These are phyloP conservation scores for Phanerotoma sp. DNA, from an alignment of 2,888 invertebrate species.

Conservation along the genomic window DNA sequence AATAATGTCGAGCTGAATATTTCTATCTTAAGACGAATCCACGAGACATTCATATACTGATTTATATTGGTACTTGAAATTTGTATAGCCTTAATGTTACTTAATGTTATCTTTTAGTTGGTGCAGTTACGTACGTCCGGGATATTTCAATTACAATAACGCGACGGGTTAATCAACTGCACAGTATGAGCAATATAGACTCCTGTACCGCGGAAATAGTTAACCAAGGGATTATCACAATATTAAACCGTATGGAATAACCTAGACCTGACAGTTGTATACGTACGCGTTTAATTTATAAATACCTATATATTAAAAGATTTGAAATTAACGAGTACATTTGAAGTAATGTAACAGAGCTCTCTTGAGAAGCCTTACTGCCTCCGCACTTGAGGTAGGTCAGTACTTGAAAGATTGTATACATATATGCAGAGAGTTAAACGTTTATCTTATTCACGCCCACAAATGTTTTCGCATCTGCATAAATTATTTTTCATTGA, in stretches of 20 bases:
- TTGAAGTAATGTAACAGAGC: no score
- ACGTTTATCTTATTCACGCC: conserved; percentile 27
- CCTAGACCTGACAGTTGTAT: background rate
- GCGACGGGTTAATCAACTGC: conserved; percentile 41
- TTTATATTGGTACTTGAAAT: background rate
- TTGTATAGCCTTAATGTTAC: background rate
- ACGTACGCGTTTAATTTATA: no score
- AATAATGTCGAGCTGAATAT: no score
- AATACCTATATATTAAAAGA: no score
- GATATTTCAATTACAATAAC: conserved; percentile 36
- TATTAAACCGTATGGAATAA: background rate
- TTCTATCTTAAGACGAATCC: background rate
- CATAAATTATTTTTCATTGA: conserved; percentile 5
- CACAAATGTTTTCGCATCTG: conserved; percentile 14
- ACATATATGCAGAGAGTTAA: conserved; percentile 12
- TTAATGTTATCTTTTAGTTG: no score
- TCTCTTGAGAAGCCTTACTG: conserved; percentile 4
- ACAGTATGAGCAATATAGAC: conserved; percentile 33
- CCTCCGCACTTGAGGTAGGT: conserved; percentile 36
- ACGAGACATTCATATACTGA: no score
- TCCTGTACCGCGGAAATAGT: conserved; percentile 5
- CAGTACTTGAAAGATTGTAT: conserved; percentile 26
- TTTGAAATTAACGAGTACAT: no score
- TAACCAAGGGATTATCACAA: background rate
- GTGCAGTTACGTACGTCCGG: conserved; percentile 28